Percentiles rank a stretch among this genome's conserved stretches.
These are phyloP conservation scores for Aphelinus certus DNA, from an alignment of 1,140 invertebrate species.

Conservation along the genomic window DNA sequence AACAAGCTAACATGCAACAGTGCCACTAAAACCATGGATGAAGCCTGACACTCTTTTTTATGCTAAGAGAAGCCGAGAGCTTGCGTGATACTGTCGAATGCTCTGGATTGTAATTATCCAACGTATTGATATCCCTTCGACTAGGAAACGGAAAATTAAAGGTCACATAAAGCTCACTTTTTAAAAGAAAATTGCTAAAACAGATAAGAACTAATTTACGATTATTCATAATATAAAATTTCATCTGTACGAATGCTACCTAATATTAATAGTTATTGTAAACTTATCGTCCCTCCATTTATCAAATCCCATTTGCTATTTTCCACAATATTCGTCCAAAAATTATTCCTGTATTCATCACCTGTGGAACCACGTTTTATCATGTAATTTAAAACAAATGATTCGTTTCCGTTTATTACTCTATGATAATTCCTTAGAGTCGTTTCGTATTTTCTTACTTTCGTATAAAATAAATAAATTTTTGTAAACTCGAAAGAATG, in stretches of 20 bases:
- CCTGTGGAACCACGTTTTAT: constrained; percentile 27
- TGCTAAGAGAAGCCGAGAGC: constrained; percentile 53
- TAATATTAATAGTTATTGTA: constrained; percentile 65
- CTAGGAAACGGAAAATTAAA: constrained; percentile 51
- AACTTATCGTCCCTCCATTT: constrained; percentile 52
- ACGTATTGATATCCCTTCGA: constrained; percentile 58
- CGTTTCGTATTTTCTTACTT: constrained; percentile 67
- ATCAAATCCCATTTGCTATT: constrained; percentile 41
- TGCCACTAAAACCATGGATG: constrained; percentile 60
- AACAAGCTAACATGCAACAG: constrained; percentile 60
- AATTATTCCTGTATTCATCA: constrained; percentile 40
- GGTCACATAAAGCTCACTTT: constrained; percentile 60
- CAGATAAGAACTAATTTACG: constrained; percentile 62
- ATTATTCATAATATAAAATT: constrained; percentile 61
- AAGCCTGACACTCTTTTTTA: constrained; percentile 61
- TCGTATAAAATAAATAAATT: constrained; percentile 63
- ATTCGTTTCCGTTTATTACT: constrained; percentile 57
- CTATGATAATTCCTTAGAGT: constrained; percentile 60
- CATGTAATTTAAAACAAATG: constrained; percentile 56
- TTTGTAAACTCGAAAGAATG: constrained; percentile 59
- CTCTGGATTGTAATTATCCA: constrained; percentile 55
- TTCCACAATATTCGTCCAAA: constrained; percentile 45
- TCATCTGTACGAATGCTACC: constrained; percentile 64
- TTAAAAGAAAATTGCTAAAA: constrained; percentile 50
- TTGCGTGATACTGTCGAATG: constrained; percentile 55